Conservation (phyloP, 2,113 vertebrate genomes). For the Narcine bancroftii region DNA sequence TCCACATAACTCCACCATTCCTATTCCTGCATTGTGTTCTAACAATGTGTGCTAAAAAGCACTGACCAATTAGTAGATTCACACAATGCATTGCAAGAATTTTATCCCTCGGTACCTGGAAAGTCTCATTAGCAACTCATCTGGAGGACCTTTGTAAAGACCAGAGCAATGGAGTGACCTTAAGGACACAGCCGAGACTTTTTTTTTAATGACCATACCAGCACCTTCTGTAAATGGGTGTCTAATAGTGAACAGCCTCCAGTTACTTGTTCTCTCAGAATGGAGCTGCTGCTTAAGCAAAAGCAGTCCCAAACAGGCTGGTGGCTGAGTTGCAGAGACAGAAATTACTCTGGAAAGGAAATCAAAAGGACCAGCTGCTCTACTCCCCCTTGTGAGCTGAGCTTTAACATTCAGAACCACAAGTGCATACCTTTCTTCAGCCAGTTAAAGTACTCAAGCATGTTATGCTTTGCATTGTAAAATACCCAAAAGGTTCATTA, state of each 20-base stretch:
- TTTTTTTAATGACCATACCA: background rate
- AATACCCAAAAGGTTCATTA: slow-evolving; percentile 34
- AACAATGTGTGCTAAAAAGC: background rate
- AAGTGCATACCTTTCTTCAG: background rate
- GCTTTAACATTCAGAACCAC: slow-evolving; percentile 15
- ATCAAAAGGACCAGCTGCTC: slow-evolving; percentile 22
- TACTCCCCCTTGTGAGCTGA: background rate
- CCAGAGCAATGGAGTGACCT: slow-evolving; percentile 22
- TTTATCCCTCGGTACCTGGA: background rate
- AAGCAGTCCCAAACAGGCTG: background rate
- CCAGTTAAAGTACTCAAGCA: slow-evolving; percentile 17
- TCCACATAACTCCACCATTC: background rate
- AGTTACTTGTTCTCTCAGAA: background rate
- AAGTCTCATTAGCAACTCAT: background rate
- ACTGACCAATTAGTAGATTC: background rate
- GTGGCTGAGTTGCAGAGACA: slow-evolving; percentile 12
- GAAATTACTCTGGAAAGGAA: slow-evolving; percentile 29
- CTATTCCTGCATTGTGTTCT: background rate
- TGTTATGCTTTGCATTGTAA: slow-evolving; percentile 24
- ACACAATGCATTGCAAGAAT: background rate
- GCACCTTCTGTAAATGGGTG: slow-evolving; percentile 24
- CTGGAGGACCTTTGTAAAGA: background rate
- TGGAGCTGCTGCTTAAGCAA: slow-evolving; percentile 14
- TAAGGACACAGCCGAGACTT: background rate
- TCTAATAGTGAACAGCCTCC: background rate